phyloP scores from a whole-genome alignment of 2,797 vertebrate species.

The Pangasius djambal region DNA sequence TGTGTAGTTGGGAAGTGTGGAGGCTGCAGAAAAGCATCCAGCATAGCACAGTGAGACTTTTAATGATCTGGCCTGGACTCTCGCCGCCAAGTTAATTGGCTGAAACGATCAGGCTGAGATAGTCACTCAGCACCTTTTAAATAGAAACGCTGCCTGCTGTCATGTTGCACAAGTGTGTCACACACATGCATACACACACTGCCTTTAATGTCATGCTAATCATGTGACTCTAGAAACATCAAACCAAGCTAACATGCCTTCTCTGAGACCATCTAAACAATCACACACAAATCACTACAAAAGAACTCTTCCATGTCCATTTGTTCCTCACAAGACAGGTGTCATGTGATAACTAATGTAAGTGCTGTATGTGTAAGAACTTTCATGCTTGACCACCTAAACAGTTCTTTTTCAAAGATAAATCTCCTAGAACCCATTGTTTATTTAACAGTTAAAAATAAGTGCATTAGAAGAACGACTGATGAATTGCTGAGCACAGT shows the following conservation, averaged over 20 bases:
- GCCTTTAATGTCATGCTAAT: not conserved
- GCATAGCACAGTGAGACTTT: conserved; percentile 50
- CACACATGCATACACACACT: not conserved
- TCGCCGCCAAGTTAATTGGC: conserved; percentile 67
- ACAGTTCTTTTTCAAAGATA: no score
- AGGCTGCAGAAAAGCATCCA: conserved; percentile 51
- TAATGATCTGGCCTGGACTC: conserved; percentile 58
- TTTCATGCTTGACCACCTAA: not conserved
- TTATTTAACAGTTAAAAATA: conserved; percentile 16
- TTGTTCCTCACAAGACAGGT: not conserved
- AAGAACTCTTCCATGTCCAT: not conserved
- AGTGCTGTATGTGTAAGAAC: not conserved
- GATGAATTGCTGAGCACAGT: not conserved
- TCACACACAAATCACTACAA: not conserved
- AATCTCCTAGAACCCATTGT: not conserved
- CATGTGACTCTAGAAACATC: not conserved
- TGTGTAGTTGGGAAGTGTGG: not conserved
- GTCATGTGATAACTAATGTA: not conserved
- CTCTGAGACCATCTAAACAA: not conserved
- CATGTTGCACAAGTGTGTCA: not conserved
- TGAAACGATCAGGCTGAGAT: conserved; percentile 66
- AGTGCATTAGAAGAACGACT: not conserved
- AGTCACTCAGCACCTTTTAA: conserved; percentile 61
- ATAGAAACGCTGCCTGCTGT: conserved; percentile 59
- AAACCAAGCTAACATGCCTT: not conserved